These are phyloP conservation scores for Myodes glareolus DNA, from an alignment of 2,113 vertebrate species.

Conservation along the genomic window DNA sequence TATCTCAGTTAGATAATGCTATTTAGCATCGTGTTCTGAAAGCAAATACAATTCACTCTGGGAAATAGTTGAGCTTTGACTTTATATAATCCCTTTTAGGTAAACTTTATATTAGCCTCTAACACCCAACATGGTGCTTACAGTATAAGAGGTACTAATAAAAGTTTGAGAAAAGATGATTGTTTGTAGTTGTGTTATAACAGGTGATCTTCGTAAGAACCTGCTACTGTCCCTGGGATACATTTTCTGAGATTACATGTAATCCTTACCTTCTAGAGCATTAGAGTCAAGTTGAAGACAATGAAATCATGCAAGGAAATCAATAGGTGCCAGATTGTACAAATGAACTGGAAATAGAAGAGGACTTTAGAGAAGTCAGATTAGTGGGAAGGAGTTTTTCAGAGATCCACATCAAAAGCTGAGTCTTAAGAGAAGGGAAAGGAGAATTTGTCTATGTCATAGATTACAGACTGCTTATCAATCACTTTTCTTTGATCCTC, in stretches of 20 bases:
- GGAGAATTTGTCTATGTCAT: conserved; percentile 28
- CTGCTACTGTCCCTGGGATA: not conserved
- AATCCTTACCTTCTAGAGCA: not conserved
- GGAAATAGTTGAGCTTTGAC: not conserved
- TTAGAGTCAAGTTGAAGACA: not conserved
- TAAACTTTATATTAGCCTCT: not conserved
- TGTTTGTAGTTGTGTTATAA: not conserved
- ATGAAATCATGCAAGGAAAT: not conserved
- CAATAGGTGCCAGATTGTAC: not conserved
- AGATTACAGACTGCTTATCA: conserved; percentile 3
- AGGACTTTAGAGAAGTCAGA: conserved; percentile 20
- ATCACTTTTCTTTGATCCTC: conserved; percentile 24
- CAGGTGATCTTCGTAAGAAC: not conserved
- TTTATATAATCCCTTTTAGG: not conserved
- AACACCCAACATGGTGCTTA: not conserved
- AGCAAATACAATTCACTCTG: not conserved
- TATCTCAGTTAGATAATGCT: conserved; percentile 20
- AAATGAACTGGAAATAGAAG: conserved; percentile 15
- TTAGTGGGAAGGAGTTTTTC: conserved; percentile 41
- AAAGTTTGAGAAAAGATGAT: conserved; percentile 46
- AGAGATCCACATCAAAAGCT: not conserved
- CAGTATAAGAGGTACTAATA: not conserved
- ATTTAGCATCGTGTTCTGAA: conserved; percentile 23
- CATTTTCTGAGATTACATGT: conserved; percentile 6
- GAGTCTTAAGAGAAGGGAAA: conserved; percentile 9